Evolutionary conservation across 2,888 invertebrate species (phyloP), one percentile per base, ranked within the genome.

Genomic region (Drosophila pseudotakahashii): DNA sequence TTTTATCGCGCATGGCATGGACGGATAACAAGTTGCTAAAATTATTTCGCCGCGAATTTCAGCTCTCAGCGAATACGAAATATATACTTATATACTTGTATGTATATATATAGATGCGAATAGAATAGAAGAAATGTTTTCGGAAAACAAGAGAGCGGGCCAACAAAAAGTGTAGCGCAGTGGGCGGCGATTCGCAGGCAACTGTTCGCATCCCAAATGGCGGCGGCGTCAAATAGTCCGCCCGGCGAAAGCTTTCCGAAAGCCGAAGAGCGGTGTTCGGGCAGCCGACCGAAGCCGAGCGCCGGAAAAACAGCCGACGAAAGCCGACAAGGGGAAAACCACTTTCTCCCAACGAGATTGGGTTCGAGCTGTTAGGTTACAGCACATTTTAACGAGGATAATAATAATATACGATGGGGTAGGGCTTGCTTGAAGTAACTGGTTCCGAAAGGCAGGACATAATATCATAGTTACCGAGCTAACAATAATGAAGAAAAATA

Each of bases 1-100:
- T 90, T 92, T 92, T 92, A 91, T 92, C 92, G 91, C 92, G 92
- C 92, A 92, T 92, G 92, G 92, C 92, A 92, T 92, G 92, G 91
- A 92, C 92, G 90, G 87, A 89, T 91, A 84, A 88, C 83, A 82
- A 88, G 89, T 87, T 84, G 87, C 88, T 86, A 81, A 89, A 89
- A 89, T 90, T 89, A 89, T 89, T 91, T 91, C 89, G 89, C 87
- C 89, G 90, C 88, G 85, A 90, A 89, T 89, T 81, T 82, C 75
- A 69, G 76, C 78, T 80, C 78, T 75, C 73, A 81, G 79, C 81
- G 78, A 88, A 79, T 69, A 73, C 76, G 45, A 67, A 51, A 26
- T 37, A 13, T 30, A 48, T 19, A 47, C 13, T 11, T 44, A 6
- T 41, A 9, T 16, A 41, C 10, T 9, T 14, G 14, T 30, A 32